Base-by-base conservation (phyloP, 2,888 invertebrate species). In the Scaptomyza cyrtandrae region DNA sequence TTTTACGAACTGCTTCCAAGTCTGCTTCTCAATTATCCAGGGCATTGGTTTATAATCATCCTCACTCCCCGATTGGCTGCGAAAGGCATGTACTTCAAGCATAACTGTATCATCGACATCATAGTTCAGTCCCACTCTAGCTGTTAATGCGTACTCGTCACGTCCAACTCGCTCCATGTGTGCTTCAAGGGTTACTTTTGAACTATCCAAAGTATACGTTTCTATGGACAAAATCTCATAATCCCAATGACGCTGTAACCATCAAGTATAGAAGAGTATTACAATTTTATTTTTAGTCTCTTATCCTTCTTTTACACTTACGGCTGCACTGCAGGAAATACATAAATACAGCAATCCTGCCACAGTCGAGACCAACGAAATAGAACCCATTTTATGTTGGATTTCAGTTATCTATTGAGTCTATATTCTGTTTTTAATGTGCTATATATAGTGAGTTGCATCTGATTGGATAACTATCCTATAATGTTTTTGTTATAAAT, bases 41-140 rank as follows among this genome's bases (percentile, higher is more conserved):
- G 83, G 83, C 11, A 71, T 7, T 10, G 44, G 7, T 6, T 43
- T 59, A 27, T 78, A 83, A 16, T 86, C 86, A 0, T 70, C 57
- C 10, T 78, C 86, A 5, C 39, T 48, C 6, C 83, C 83, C 0
- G 80, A 44, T 0, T 37, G 4, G 31, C 83, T 83, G 11, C 83
- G 73, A 43, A 27, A 69, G 6, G 43, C 52, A 0, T 1, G 2
- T 6, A 6, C 39, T 6, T 61, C 62, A 0, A 46, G 75, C 50
- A 37, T 50, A 6, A 75, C 70, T 0, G 41, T 16, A 0, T 78
- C 82, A 33, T 56, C 57, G 0, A 35, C 2, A 0, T 53, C 55
- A 14, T 70, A 78, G 2, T 75, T 46, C 24, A 39, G 37, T 0
- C 37, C 44, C 1, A 55, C 0, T 2, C 0, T 29, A 0, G 3